Evolutionary conservation across 2,797 vertebrate species (phyloP), one percentile per base, ranked within the genome.

Genomic region (Artibeus jamaicensis): DNA sequence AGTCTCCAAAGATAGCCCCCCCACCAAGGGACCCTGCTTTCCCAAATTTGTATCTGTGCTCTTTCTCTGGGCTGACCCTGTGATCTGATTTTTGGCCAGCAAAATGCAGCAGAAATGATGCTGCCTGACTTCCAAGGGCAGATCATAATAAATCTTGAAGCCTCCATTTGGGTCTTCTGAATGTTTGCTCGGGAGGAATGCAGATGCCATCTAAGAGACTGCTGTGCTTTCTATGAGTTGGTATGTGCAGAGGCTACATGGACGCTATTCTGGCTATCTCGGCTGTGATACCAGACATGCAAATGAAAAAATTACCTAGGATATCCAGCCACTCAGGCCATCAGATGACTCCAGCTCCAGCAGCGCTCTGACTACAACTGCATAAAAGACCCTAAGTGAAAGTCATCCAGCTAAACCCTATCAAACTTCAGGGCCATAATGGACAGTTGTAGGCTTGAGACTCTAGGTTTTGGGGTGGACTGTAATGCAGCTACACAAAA

Each of bases 181-280:
- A 88, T 24, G 9, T 24, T 85, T 24, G 46, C 39, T 65, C 22
- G 48, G 65, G 32, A 93, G 9, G 57, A 91, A 78, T 19, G 14
- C 55, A 82, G 53, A 7, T 29, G 21, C 19, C 48, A 2, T 26
- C 4, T 55, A 86, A 46, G 42, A 57, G 42, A 57, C 4, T 21
- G 48, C 6, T 44, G 19, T 6, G 26, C 42, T 82, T 42, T 34
- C 6, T 46, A 55, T 86, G 44, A 55, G 65, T 11, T 2, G 68
- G n/a, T 5, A 46, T 0, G 1, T n/a, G 8, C 9, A 29, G 8
- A 32, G 16, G 16, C n/a, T 44, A 3, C 71, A 26, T 14, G 0
- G 32, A 37, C 44, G 14, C 22, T 32, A 1, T 44, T 74, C 11
- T 4, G 55, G 37, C 29, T 57, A 55, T 34, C 5, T 9, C 29